Percentiles rank a stretch among this genome's conserved stretches.
Evolutionary conservation across 1,140 invertebrate genomes (phyloP).

Genomic region (Bicyclus anynana): DNA sequence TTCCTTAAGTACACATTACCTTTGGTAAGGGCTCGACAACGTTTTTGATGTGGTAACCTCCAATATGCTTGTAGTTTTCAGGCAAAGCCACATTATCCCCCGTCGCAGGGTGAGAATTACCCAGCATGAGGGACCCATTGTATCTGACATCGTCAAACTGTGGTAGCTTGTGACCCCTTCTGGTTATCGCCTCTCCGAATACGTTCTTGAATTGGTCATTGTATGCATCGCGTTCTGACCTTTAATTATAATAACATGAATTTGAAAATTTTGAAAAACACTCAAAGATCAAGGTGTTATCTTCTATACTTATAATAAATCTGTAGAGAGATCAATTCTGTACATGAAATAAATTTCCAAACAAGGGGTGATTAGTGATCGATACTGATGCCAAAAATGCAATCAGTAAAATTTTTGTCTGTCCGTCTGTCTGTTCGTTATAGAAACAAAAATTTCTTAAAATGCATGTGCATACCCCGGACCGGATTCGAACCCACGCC

Average conservation of each 20-base stretch:
- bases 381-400: too few relatives aligned
- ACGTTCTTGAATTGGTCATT: conserved; percentile 8
- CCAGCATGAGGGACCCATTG: conserved; percentile 38
- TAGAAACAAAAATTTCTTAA: too few relatives aligned
- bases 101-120: conserved; percentile 31
- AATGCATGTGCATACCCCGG: too few relatives aligned
- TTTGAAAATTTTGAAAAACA: too few relatives aligned
- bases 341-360: too few relatives aligned
- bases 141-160: conserved; percentile 30
- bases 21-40: conserved; percentile 23
- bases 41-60: conserved; percentile 47
- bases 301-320: too few relatives aligned
- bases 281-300: too few relatives aligned
- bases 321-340: too few relatives aligned
- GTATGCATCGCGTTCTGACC: not conserved
- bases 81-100: conserved; percentile 31
- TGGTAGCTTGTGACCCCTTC: conserved; percentile 28
- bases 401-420: too few relatives aligned
- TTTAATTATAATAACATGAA: not conserved
- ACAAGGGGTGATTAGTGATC: too few relatives aligned
- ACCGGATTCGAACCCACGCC: too few relatives aligned
- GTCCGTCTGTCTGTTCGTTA: too few relatives aligned
- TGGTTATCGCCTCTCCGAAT: conserved; percentile 18
- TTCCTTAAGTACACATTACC: conserved; percentile 9
- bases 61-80: conserved; percentile 38